These are phyloP conservation scores for Epizoanthus scotinus DNA, from an alignment of 92 coral and sea anemone genomes.

Conservation along the genomic window DNA sequence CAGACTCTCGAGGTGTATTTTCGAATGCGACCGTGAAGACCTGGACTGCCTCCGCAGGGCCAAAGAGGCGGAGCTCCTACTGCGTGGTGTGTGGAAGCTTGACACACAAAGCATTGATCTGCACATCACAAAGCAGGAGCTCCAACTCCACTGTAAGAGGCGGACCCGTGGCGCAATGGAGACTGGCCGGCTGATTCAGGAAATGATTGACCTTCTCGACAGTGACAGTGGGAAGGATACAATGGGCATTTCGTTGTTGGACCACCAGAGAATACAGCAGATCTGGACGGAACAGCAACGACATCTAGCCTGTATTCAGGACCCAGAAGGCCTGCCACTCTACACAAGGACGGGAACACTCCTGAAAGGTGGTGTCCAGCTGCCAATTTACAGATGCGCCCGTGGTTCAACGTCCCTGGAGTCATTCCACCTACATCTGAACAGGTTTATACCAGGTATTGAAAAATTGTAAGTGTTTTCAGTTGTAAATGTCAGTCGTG, in stretches of 20 bases:
- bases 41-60: constrained; percentile 32
- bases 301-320: constrained; percentile 50
- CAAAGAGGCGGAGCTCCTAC: constrained; percentile 36
- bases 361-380: constrained; percentile 40
- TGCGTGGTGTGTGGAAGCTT: constrained; percentile 36
- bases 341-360: constrained; percentile 3
- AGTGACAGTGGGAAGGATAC: constrained; percentile 37
- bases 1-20: too few relatives aligned
- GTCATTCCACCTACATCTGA: constrained; percentile 62
- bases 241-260: constrained; percentile 41
- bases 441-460: constrained; percentile 66
- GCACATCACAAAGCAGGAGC: constrained; percentile 19
- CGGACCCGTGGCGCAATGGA: constrained; percentile 38
- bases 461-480: too few relatives aligned
- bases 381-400: constrained; percentile 57
- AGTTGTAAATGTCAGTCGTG: neutral
- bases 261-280: constrained; percentile 29
- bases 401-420: constrained; percentile 69
- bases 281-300: constrained; percentile 42
- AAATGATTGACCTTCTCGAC: constrained; percentile 20
- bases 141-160: constrained; percentile 28
- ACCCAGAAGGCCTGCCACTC: constrained; percentile 29
- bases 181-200: neutral
- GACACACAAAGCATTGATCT: too few relatives aligned
- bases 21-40: constrained; percentile 43